Conservation (phyloP, 2,113 vertebrate genomes). For the Dromiciops gliroides region DNA sequence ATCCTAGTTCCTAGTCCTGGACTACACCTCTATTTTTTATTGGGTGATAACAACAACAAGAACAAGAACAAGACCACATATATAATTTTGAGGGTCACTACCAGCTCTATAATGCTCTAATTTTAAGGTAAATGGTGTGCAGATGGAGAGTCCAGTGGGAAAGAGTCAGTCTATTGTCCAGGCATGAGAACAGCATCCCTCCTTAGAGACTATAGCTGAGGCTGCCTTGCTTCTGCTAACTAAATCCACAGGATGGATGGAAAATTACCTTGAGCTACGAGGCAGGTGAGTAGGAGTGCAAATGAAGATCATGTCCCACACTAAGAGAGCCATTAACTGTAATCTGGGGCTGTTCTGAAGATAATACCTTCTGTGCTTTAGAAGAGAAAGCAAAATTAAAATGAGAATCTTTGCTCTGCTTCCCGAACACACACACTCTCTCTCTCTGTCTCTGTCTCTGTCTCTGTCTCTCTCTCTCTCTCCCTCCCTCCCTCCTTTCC, state of each 20-base stretch:
- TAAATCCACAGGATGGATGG: not conserved
- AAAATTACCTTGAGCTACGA: not conserved
- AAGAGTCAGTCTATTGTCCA: not conserved
- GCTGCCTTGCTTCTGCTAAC: not conserved
- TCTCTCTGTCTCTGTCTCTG: too few species aligned
- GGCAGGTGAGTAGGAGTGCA: not conserved
- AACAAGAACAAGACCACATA: not conserved
- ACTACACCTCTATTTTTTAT: not conserved
- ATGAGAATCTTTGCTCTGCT: conserved; percentile 35
- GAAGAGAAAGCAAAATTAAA: conserved; percentile 51
- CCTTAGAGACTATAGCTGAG: not conserved
- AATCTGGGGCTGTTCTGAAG: not conserved
- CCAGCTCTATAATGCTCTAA: not conserved
- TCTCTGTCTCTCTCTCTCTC: too few species aligned
- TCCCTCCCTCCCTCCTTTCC: too few species aligned
- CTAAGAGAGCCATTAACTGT: conserved; percentile 8
- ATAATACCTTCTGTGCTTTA: not conserved
- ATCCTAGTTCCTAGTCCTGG: not conserved
- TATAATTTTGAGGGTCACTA: not conserved
- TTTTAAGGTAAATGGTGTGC: not conserved
- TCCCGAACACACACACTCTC: too few species aligned
- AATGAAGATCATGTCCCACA: not conserved
- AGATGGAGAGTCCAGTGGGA: not conserved
- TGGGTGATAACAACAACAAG: too few species aligned
- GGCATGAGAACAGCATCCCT: not conserved